These are phyloP conservation scores for Holacanthella duospinosa DNA, from an alignment of 2,888 invertebrate genomes.

Conservation along the genomic window DNA sequence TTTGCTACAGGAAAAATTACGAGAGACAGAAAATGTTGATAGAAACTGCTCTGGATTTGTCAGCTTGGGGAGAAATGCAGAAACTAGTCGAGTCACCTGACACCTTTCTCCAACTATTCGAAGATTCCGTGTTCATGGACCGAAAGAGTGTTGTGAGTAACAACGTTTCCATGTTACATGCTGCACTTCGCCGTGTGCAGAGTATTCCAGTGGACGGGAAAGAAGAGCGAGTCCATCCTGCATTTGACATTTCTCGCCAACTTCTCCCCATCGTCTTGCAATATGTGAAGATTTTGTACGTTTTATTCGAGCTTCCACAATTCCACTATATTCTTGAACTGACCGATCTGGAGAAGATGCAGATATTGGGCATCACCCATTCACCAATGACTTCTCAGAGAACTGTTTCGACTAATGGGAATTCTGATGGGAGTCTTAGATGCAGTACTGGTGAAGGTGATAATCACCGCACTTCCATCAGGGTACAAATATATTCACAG, in stretches of 20 bases:
- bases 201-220: neutral
- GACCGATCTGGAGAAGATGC: slow-evolving; percentile 23
- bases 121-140: neutral
- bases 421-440: neutral
- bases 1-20: slow-evolving; percentile 23
- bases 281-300: slow-evolving; percentile 29
- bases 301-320: slow-evolving; percentile 21
- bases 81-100: neutral
- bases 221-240: slow-evolving; percentile 19
- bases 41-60: slow-evolving; percentile 16
- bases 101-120: neutral
- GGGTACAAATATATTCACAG: neutral
- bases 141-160: neutral
- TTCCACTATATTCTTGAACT: slow-evolving; percentile 22
- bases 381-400: neutral
- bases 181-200: slow-evolving; percentile 21
- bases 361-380: slow-evolving; percentile 20
- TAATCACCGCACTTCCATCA: neutral
- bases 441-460: neutral
- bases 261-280: slow-evolving; percentile 28
- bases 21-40: slow-evolving; percentile 28
- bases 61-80: slow-evolving; percentile 31
- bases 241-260: slow-evolving; percentile 23
- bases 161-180: slow-evolving; percentile 4
- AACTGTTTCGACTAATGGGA: neutral